Conservation (phyloP, 2,113 vertebrate genomes). For the Redunca redunca region DNA sequence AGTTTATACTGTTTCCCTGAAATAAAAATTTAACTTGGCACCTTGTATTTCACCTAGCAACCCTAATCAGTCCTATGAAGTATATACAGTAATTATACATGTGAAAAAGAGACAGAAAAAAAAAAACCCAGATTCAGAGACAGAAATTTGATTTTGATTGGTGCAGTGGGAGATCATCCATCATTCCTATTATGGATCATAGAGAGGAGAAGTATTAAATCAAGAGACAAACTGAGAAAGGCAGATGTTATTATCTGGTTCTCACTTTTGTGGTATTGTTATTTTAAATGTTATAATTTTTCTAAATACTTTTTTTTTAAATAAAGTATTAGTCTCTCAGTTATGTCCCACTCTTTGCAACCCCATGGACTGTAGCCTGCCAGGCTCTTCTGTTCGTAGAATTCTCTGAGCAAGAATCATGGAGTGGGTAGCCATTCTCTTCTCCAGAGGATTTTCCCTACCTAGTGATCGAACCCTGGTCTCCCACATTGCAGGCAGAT, state of each 20-base stretch:
- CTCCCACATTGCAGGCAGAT: background rate
- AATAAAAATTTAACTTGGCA: background rate
- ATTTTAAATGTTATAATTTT: constrained; percentile 24
- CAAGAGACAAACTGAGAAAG: background rate
- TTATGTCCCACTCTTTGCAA: background rate
- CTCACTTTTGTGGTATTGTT: background rate
- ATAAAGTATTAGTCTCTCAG: background rate
- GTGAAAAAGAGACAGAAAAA: background rate
- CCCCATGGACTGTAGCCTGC: background rate
- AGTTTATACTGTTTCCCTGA: background rate
- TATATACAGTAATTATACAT: background rate
- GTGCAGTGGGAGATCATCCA: background rate
- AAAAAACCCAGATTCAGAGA: background rate
- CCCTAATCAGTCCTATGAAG: background rate
- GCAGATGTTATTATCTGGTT: background rate
- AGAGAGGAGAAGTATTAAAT: background rate
- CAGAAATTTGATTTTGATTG: background rate
- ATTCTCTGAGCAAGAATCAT: background rate
- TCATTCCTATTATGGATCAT: background rate
- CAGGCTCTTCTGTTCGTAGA: background rate
- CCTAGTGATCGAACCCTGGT: background rate
- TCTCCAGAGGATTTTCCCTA: background rate
- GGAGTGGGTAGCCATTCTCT: background rate
- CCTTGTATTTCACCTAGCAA: background rate
- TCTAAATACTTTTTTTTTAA: background rate